Evolutionary conservation across 2,888 invertebrate genomes (phyloP).

Genomic region (Calephelis perditalis): DNA sequence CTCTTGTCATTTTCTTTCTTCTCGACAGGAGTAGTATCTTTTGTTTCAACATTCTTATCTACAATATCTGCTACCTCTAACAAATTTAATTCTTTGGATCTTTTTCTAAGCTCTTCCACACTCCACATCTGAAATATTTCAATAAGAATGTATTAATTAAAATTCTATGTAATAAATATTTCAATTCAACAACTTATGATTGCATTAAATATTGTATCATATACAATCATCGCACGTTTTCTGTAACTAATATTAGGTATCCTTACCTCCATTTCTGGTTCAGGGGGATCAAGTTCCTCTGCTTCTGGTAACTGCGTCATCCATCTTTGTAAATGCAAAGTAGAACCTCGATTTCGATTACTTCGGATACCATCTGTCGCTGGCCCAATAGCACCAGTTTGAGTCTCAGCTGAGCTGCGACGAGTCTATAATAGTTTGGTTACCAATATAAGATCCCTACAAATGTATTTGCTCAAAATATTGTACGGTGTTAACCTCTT

Average conservation of each 20-base stretch:
- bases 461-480: not conserved
- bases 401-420: slow-evolving; percentile 68
- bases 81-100: slow-evolving; percentile 83
- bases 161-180: too few relatives aligned
- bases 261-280: slow-evolving; percentile 75
- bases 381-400: slow-evolving; percentile 61
- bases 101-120: slow-evolving; percentile 83
- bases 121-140: slow-evolving; percentile 78
- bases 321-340: slow-evolving; percentile 87
- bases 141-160: too few relatives aligned
- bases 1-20: slow-evolving; percentile 80
- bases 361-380: slow-evolving; percentile 62
- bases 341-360: slow-evolving; percentile 82
- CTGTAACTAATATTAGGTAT: slow-evolving; percentile 5
- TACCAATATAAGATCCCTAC: not conserved
- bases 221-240: not conserved
- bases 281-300: slow-evolving; percentile 71
- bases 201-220: not conserved
- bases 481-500: slow-evolving; percentile 1
- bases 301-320: slow-evolving; percentile 86
- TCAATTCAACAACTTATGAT: too few relatives aligned
- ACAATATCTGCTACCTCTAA: slow-evolving; percentile 67
- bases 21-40: slow-evolving; percentile 51
- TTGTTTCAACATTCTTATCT: slow-evolving; percentile 47
- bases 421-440: slow-evolving; percentile 46